A percentile compares a stretch with the other conserved stretches of the same genome.
Evolutionary conservation across 2,113 vertebrate genomes (phyloP).

Genomic region (Oncorhynchus masou): DNA sequence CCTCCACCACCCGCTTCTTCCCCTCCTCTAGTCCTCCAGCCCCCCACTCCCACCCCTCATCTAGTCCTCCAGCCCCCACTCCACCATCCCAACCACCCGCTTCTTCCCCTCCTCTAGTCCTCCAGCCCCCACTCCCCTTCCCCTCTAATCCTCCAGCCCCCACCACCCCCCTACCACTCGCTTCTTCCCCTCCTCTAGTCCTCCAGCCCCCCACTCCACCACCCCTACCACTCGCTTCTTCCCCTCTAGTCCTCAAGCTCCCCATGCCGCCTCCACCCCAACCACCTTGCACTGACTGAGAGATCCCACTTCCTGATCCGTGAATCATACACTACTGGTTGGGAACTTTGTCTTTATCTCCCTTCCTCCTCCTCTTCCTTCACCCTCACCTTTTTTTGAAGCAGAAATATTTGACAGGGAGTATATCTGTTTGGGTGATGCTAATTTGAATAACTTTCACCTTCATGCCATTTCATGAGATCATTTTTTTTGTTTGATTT

Average conservation of each 20-base stretch:
- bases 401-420: background rate
- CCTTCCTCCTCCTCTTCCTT: background rate
- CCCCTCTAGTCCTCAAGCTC: background rate
- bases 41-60: too few relatives aligned
- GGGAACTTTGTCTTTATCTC: background rate
- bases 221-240: too few relatives aligned
- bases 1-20: too few relatives aligned
- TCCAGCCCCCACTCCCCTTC: too few relatives aligned
- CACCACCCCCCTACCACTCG: background rate
- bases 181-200: background rate
- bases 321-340: background rate
- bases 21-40: too few relatives aligned
- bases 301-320: background rate
- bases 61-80: too few relatives aligned
- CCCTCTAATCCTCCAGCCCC: conserved; percentile 13
- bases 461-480: conserved; percentile 14
- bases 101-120: too few relatives aligned
- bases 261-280: background rate
- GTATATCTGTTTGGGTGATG: conserved; percentile 3
- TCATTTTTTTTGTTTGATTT: conserved; percentile 8
- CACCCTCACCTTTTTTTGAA: background rate
- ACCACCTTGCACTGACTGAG: conserved; percentile 2
- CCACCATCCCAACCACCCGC: too few relatives aligned
- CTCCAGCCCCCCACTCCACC: conserved; percentile 23
- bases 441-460: conserved; percentile 11